Evolutionary conservation across 2,113 vertebrate species (phyloP).

Genomic region (Thunnus thynnus): DNA sequence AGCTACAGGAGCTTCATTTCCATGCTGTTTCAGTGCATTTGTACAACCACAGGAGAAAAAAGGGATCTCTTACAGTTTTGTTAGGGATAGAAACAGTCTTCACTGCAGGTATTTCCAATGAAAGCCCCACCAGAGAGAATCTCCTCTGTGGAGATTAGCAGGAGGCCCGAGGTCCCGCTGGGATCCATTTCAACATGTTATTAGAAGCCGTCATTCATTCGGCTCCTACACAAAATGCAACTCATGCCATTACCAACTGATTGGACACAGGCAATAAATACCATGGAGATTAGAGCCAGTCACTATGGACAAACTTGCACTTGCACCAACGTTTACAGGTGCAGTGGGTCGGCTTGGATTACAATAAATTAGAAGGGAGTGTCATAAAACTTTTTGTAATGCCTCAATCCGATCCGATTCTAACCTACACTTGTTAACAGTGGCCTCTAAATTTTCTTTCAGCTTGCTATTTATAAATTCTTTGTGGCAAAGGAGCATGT

Average conservation of each 20-base stretch:
- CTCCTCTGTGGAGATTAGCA: conserved; percentile 66
- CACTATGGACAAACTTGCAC: conserved; percentile 46
- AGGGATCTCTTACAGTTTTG: conserved; percentile 64
- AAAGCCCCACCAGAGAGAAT: conserved; percentile 52
- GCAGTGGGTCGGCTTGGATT: neutral
- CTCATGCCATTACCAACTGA: conserved; percentile 49
- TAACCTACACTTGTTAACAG: neutral
- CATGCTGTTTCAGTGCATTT: conserved; percentile 57
- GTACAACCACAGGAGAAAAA: conserved; percentile 42
- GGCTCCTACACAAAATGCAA: conserved; percentile 35
- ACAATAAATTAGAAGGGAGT: neutral
- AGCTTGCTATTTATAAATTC: neutral
- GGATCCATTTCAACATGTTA: conserved; percentile 70
- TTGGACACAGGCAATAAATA: conserved; percentile 57
- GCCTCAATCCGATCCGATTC: too few species aligned
- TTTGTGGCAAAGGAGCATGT: too few species aligned
- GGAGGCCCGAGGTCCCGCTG: conserved; percentile 56
- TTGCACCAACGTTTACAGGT: neutral
- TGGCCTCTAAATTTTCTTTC: too few species aligned
- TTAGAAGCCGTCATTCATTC: conserved; percentile 65
- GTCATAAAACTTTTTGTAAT: too few species aligned
- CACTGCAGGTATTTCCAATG: conserved; percentile 67
- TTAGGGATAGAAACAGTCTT: conserved; percentile 45
- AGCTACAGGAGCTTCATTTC: conserved; percentile 31
- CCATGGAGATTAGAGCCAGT: conserved; percentile 20